phyloP scores from a whole-genome alignment of 2,888 invertebrate genomes.

The Ctenicera cuprea region DNA sequence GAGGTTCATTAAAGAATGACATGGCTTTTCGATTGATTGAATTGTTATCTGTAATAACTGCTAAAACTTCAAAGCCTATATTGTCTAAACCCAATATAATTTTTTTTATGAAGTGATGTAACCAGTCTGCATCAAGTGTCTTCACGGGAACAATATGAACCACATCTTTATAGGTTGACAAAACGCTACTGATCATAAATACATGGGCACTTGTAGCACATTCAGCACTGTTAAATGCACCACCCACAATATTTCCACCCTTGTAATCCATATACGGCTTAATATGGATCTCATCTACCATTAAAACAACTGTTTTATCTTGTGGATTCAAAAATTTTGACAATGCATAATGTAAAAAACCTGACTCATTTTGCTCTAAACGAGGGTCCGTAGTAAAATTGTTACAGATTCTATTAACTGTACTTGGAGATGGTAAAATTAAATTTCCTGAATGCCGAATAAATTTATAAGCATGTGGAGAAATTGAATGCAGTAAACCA shows the following conservation, averaged over 20 bases:
- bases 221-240: conserved; percentile 42
- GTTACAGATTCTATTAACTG: not conserved
- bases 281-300: conserved; percentile 56
- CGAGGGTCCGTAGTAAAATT: not conserved
- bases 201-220: conserved; percentile 47
- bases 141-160: conserved; percentile 52
- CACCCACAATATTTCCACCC: conserved; percentile 54
- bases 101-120: conserved; percentile 42
- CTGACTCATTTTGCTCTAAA: not conserved
- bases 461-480: not conserved
- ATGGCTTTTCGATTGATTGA: conserved; percentile 52
- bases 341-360: not conserved
- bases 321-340: conserved; percentile 32
- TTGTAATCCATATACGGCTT: conserved; percentile 55
- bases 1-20: conserved; percentile 35
- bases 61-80: conserved; percentile 51
- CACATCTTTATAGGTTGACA: conserved; percentile 51
- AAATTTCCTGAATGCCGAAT: not conserved
- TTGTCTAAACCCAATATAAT: conserved; percentile 48
- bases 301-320: conserved; percentile 28
- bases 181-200: conserved; percentile 53
- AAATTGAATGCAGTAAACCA: not conserved
- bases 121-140: conserved; percentile 33
- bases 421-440: not conserved
- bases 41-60: conserved; percentile 53